Conservation (phyloP, 2,113 vertebrate genomes). For the Eleginops maclovinus region DNA sequence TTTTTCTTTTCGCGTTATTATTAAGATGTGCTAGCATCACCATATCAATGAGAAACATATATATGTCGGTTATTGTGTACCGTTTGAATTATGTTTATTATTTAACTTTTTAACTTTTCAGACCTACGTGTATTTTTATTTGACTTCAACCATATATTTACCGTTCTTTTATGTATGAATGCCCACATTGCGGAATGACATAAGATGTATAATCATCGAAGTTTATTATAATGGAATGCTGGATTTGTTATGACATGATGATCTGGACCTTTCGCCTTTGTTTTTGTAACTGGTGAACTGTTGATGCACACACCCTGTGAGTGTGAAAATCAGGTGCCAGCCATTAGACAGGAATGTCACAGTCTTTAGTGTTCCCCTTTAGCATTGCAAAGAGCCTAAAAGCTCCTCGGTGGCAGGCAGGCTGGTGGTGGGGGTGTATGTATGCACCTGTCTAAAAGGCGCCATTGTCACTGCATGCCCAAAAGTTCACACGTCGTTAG, state of each 20-base stretch:
- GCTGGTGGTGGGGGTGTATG: conserved; percentile 24
- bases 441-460: conserved; percentile 76
- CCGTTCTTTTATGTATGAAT: not conserved
- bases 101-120: not conserved
- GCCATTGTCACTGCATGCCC: conserved; percentile 75
- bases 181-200: no score
- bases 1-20: not conserved
- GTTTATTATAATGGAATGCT: no score
- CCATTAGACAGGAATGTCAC: conserved; percentile 50
- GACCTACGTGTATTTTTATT: not conserved
- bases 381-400: conserved; percentile 53
- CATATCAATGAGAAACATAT: not conserved
- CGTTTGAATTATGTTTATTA: not conserved
- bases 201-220: not conserved
- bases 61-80: no score
- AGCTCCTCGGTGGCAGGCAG: conserved; percentile 6
- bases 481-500: conserved; percentile 78
- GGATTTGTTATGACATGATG: no score
- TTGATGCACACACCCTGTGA: not conserved
- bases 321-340: conserved; percentile 42
- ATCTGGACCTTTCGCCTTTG: not conserved
- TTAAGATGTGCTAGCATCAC: not conserved
- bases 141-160: not conserved
- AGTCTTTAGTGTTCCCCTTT: conserved; percentile 43
- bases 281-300: not conserved